Base-by-base conservation (phyloP, 64 coral and sea anemone genomes). In the Hydrozoanthus tunicans region DNA sequence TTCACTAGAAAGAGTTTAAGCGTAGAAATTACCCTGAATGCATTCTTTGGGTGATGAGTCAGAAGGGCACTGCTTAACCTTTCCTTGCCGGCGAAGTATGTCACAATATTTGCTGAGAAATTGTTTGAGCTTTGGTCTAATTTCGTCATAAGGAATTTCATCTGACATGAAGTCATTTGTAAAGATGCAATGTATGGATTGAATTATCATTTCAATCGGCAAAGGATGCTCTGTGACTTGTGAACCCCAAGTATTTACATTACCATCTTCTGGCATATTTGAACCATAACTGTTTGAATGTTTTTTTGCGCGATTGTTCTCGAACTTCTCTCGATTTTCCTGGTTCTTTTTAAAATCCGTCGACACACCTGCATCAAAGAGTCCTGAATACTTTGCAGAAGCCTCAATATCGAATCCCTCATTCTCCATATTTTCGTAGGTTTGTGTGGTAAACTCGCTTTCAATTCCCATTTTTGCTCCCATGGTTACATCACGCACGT, bases 381-480 rank as follows among this genome's bases (percentile, higher is more conserved):
- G 32, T 43, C 32, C 32, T 43, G 32, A 43, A 43, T 43, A 43
- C 2, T 43, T 43, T 43, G 32, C 32, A 43, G 32, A 43, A 43
- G 32, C 32, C 32, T 43, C 32, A 43, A 43, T 43, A 43, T 43
- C 32, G 56, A 70, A 70, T 17, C 68, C 68, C 8, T 70, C 68
- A 3, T 70, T 26, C 68, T 70, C 13, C 68, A 70, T 70, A 6
- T 70, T 17, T 70, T 70, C 5, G 20, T 70, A 70, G 17, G 68
- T 70, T 24, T 70, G n/a, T 0, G 68, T 23, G 7, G 53, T 54
- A 53, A 72, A 69, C 56, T 89, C 58, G 27, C 86, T 89, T 58
- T 75, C 70, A 10, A 74, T 14, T 12, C 86, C 86, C 68, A 76
- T 73, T 77, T 90, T 90, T 2, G 86, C 68, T 77, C 86, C 86